Percentiles rank a stretch among this genome's conserved stretches.
These are phyloP conservation scores for Acrocephalus scirpaceus DNA, from an alignment of 2,797 vertebrate genomes.

Conservation along the genomic window DNA sequence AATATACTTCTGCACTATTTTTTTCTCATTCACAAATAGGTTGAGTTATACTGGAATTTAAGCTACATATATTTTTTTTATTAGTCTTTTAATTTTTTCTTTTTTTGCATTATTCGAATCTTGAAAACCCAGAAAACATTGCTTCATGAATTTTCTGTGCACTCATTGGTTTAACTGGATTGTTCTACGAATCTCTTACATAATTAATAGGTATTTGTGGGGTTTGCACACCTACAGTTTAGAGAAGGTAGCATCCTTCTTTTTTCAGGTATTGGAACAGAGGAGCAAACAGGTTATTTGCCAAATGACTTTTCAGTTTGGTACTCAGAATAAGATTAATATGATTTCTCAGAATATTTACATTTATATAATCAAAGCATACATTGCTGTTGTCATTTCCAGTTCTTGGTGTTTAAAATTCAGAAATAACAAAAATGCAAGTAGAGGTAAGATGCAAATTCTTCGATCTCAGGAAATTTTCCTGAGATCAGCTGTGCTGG, in stretches of 20 bases:
- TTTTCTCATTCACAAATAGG: not conserved
- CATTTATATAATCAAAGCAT: not conserved
- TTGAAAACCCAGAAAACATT: not conserved
- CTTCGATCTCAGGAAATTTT: not conserved
- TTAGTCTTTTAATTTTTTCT: no score
- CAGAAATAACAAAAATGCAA: not conserved
- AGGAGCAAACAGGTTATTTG: not conserved
- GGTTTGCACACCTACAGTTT: not conserved
- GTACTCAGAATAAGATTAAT: not conserved
- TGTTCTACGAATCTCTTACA: not conserved
- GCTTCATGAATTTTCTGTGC: not conserved
- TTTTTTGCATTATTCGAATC: not conserved
- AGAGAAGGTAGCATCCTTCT: not conserved
- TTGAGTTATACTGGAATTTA: not conserved
- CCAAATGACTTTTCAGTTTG: not conserved
- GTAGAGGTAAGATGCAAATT: not conserved
- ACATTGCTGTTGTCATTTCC: not conserved
- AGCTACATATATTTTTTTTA: not conserved
- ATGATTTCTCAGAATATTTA: not conserved
- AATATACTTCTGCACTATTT: not conserved
- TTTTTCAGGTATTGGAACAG: not conserved
- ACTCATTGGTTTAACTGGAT: not conserved
- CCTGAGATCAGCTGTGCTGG: not conserved
- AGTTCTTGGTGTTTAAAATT: not conserved
- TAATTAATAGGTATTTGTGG: not conserved